Evolutionary conservation across 2,888 invertebrate species (phyloP), one percentile per base, ranked within the genome.

Genomic region (Orchestes rusci): DNA sequence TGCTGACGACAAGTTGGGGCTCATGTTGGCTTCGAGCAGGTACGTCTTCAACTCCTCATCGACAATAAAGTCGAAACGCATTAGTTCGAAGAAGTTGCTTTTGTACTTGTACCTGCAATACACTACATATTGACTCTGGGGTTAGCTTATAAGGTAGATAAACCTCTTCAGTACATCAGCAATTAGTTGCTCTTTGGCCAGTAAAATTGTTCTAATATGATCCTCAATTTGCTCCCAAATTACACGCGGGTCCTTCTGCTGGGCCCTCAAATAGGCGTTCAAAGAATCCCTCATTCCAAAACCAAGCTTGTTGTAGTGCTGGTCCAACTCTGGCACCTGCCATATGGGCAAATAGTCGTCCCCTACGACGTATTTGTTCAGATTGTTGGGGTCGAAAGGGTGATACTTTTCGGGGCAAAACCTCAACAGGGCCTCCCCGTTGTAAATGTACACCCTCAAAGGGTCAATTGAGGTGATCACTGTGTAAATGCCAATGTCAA

Each of bases 11-110:
- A 97, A 73, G 72, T 97, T 97, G 0, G 97, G 97, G 10, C 94
- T 94, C 97, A 97, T 96, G 62, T 97, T 97, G 1, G 92, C 95
- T 72, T 97, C 97, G 78, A 97, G 82, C 4, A 94, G 72, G 59
- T 80, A 86, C 0, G 95, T 87, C 36, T 84, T 84, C 0, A 96
- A 65, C 40, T 91, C 72, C 53, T 90, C 85, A 64, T 96, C 93
- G 2, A 96, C 71, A 0, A 93, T 83, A 62, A 97, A 84, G 67
- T 97, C 97, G 62, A 97, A 90, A 19, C 97, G 79, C 70, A 94
- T 84, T 73, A 97, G 73, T 69, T 97, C 96, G 68, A 97, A 97
- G 67, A 93, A 96, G 58, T 84, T 85, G 13, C 75, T 68, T 31
- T 70, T 69, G 0, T 75, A 75, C 42, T 72, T 68, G 52, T 62